Evolutionary conservation across 2,888 invertebrate genomes (phyloP), one percentile per base, ranked within the genome.

Genomic region (Tetragnatha montana): DNA sequence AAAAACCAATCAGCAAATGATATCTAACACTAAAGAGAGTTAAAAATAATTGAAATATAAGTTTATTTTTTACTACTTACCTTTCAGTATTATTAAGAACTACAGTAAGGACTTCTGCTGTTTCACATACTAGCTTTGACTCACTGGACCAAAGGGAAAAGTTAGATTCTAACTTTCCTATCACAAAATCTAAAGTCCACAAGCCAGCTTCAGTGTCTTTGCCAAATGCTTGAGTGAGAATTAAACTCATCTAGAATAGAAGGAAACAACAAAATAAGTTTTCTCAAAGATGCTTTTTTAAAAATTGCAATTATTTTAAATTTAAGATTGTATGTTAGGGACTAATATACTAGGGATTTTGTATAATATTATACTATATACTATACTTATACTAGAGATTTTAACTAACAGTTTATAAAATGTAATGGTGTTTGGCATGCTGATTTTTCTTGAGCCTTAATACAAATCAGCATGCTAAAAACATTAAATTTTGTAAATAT

Each of bases 81-180:
- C 90, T 87, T 87, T 91, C 91, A 35, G 82, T 87, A 69, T 89
- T 91, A 69, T 91, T 89, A 35, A 91, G 51, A 19, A 91, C 76
- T 17, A 71, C n/a, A n/a, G 79, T 81, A 51, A 96, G 94, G 14
- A 96, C 93, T 88, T 95, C 94, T 68, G 96, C 95, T 1, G 96
- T 95, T 92, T 96, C 96, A 73, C 94, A 94, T 71, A 96, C 93
- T 22, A 96, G 93, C 7, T 94, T 93, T 0, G 95, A 94, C 93
- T 96, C 96, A 3, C 95, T 94, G 91, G 94, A 94, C 93, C 96
- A 96, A 68, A 94, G 94, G 78, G 94, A 94, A 60, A 96, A 93
- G 92, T 96, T 95, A 14, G 94, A 94, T 91, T 95, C 94, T 50
- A 96, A 94, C 93, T 96, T 96, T 19, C 95, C 94, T 74, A 97